Percentiles rank a stretch among this genome's conserved stretches.
phyloP scores from a whole-genome alignment of 2,113 vertebrate genomes.

The Brachyhypopomus gauderio region DNA sequence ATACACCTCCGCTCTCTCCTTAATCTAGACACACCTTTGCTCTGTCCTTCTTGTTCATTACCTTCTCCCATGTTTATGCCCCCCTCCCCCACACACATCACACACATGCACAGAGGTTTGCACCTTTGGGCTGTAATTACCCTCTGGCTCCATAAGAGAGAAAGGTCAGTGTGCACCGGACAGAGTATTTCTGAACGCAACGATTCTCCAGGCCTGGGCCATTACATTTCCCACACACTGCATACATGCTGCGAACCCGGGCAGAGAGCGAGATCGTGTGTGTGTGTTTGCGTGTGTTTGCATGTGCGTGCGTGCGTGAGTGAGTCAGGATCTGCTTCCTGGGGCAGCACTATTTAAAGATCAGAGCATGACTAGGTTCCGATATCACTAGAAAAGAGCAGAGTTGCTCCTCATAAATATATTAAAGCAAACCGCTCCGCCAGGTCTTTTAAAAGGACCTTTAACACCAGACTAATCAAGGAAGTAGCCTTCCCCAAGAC shows the following conservation, averaged over 20 bases:
- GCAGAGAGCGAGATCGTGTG: neutral
- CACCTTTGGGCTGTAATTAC: constrained; percentile 23
- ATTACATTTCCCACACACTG: neutral
- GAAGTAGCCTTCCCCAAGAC: neutral
- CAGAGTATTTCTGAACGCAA: neutral
- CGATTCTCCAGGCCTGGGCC: neutral
- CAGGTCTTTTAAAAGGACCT: neutral
- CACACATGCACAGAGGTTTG: neutral
- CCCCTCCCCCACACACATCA: neutral
- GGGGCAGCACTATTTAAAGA: constrained; percentile 17
- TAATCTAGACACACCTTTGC: too few species aligned
- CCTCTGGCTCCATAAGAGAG: neutral
- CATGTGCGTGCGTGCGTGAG: neutral
- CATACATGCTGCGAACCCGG: neutral
- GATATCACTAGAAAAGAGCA: constrained; percentile 2
- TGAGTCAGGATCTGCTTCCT: neutral
- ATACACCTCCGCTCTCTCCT: too few species aligned
- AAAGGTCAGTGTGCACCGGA: neutral
- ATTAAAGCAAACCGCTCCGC: neutral
- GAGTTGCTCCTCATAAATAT: neutral
- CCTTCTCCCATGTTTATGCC: neutral
- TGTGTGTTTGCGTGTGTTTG: neutral
- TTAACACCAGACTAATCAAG: neutral
- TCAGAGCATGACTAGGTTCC: constrained; percentile 8
- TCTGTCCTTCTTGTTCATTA: neutral